These are phyloP conservation scores for Drosophila serrata DNA, from an alignment of 1,140 invertebrate genomes.

Conservation along the genomic window DNA sequence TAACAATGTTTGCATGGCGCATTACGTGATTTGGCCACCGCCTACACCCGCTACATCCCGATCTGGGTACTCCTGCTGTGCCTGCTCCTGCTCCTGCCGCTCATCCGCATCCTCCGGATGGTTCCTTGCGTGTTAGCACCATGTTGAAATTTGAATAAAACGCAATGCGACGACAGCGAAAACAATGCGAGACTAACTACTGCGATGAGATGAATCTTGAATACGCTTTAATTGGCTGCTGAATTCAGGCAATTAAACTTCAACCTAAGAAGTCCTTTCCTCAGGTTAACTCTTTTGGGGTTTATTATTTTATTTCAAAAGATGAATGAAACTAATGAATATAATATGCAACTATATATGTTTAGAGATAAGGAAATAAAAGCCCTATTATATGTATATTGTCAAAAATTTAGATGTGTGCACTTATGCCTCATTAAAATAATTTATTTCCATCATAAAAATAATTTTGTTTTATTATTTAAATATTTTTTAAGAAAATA, in stretches of 20 bases:
- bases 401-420: not conserved
- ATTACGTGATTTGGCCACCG: constrained; percentile 80
- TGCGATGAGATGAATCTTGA: constrained; percentile 10
- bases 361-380: not conserved
- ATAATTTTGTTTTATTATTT: too few relatives aligned
- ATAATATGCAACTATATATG: not conserved
- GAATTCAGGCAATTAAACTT: constrained; percentile 16
- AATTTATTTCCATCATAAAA: too few relatives aligned
- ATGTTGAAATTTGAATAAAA: constrained; percentile 81
- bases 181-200: constrained; percentile 13
- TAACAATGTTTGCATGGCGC: constrained; percentile 80
- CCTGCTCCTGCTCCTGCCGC: constrained; percentile 8
- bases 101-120: constrained; percentile 10
- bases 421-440: too few relatives aligned
- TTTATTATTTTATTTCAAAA: not conserved
- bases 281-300: not conserved
- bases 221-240: constrained; percentile 35
- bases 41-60: constrained; percentile 39
- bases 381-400: not conserved
- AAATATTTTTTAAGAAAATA: not conserved
- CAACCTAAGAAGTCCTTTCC: not conserved
- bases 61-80: not conserved
- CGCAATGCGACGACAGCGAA: constrained; percentile 25
- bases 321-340: not conserved
- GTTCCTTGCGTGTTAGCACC: constrained; percentile 70